Base-by-base conservation (phyloP, 1,140 invertebrate species). In the Dinothrombium tinctorium region DNA sequence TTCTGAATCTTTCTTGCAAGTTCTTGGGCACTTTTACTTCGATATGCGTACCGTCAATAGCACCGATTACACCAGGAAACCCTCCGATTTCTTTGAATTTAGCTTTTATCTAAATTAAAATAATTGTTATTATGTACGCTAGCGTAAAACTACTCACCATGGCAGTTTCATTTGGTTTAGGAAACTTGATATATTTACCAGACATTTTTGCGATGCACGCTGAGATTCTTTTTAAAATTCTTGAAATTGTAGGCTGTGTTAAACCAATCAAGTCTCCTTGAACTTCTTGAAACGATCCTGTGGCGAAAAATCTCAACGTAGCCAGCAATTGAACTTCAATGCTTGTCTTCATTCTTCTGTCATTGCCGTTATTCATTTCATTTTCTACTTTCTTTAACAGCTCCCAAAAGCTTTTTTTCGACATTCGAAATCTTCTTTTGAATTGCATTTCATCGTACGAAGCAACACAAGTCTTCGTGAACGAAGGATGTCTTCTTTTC, bases 11-110 rank as follows among this genome's bases (percentile, higher is more conserved):
- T 31, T 28, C 25, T 3, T 32, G 11, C 2, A 6, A 8, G 2
- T 3, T 14, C n/a, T n/a, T 23, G 2, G 8, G 31, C 2, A 23
- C 40, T 19, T 20, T 33, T 2, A 35, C 23, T 6, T 20, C 14
- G 3, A 42, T 42, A 19, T 42, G 40, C 3, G 40, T 42, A 11
- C 40, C 29, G 24, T 42, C 40, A 33, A 42, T 39, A 2, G 23
- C 40, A 11, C 40, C 40, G 36, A 42, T 22, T 12, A 42, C 32
- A n/a, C 40, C 40, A 33, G 31, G 32, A 37, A 42, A 42, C 0
- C 31, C 40, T 3, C 9, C 28, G 2, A 40, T 17, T n/a, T 8
- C n/a, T 15, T 2, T 9, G 19, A 29, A 29, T 2, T 28, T 28
- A 11, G 9, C 8, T n/a, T 17, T 36, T 2, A 7, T 36, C 19